These are phyloP conservation scores for Bergia sp. DNA, from an alignment of 92 coral and sea anemone genomes.

Conservation along the genomic window DNA sequence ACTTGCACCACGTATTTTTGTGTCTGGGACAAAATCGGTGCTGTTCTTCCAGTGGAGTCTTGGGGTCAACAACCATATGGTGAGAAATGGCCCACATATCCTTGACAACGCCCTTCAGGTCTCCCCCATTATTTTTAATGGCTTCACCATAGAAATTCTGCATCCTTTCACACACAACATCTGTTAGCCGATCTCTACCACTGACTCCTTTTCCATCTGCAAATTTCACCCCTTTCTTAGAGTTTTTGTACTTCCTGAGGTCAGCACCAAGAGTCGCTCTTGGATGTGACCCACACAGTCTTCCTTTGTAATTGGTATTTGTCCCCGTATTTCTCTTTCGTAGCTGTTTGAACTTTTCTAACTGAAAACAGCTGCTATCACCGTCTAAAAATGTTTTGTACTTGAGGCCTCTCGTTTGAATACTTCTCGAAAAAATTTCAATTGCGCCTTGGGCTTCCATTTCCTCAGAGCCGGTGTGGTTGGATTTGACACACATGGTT, in stretches of 20 bases:
- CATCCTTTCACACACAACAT: conserved; percentile 54
- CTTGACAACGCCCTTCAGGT: conserved; percentile 41
- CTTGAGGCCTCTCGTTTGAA: conserved; percentile 42
- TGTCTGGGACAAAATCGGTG: conserved; percentile 49
- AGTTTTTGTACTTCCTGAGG: conserved; percentile 45
- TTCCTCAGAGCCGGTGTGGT: conserved; percentile 55
- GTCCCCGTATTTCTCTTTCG: conserved; percentile 40
- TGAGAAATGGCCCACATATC: conserved; percentile 51
- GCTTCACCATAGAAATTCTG: conserved; percentile 61
- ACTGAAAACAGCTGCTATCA: conserved; percentile 56
- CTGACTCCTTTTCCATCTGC: conserved; percentile 61
- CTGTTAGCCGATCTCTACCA: conserved; percentile 55
- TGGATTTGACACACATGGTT: conserved; percentile 56
- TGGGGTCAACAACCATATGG: conserved; percentile 44
- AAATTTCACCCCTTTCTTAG: conserved; percentile 48
- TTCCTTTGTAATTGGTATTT: conserved; percentile 51
- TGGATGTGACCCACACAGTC: conserved; percentile 70
- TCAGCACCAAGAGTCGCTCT: conserved; percentile 53
- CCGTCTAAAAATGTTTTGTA: conserved; percentile 65
- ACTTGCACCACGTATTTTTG: conserved; percentile 55
- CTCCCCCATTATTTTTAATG: conserved; percentile 44
- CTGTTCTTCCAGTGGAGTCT: conserved; percentile 41
- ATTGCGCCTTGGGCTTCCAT: conserved; percentile 60
- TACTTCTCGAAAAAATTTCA: conserved; percentile 57
- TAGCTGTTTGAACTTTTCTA: conserved; percentile 59